These are phyloP conservation scores for Rhagium mordax DNA, from an alignment of 2,888 invertebrate genomes.

Conservation along the genomic window DNA sequence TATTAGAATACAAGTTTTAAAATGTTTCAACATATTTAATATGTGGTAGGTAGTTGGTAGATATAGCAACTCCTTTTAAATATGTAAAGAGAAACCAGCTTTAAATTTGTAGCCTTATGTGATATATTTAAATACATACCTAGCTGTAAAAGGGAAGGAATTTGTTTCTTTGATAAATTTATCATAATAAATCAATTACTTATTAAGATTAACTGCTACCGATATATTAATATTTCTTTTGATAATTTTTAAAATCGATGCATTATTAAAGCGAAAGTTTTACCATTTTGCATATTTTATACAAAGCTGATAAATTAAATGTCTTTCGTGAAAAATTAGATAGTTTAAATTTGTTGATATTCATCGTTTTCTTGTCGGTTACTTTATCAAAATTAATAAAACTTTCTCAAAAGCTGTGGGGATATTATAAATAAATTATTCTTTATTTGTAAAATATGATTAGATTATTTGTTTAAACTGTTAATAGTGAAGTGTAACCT, in stretches of 20 bases:
- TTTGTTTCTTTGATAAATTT: conserved; percentile 10
- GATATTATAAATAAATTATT: conserved; percentile 15
- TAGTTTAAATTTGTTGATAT: conserved; percentile 2
- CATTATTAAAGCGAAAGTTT: conserved; percentile 18
- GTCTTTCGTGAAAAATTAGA: background rate
- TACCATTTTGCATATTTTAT: background rate
- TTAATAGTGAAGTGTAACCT: conserved; percentile 30
- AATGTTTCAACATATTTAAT: conserved; percentile 27
- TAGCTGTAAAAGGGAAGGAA: conserved; percentile 40
- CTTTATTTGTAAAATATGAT: conserved; percentile 30
- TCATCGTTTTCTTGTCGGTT: background rate
- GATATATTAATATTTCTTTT: background rate
- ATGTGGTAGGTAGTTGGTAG: conserved; percentile 30
- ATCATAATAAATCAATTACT: conserved; percentile 15
- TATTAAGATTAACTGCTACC: conserved; percentile 13
- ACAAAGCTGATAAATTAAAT: background rate
- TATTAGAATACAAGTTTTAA: conserved; percentile 42
- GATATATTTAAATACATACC: conserved; percentile 45
- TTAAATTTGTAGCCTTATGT: conserved; percentile 49
- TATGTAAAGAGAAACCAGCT: conserved; percentile 47
- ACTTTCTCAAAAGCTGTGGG: conserved; percentile 21
- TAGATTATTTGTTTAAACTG: conserved; percentile 16
- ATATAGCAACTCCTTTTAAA: conserved; percentile 43
- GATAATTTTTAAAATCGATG: conserved; percentile 13
- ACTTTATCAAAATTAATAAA: background rate